These are phyloP conservation scores for Hycleus phaleratus DNA, from an alignment of 1,140 invertebrate species.

Conservation along the genomic window DNA sequence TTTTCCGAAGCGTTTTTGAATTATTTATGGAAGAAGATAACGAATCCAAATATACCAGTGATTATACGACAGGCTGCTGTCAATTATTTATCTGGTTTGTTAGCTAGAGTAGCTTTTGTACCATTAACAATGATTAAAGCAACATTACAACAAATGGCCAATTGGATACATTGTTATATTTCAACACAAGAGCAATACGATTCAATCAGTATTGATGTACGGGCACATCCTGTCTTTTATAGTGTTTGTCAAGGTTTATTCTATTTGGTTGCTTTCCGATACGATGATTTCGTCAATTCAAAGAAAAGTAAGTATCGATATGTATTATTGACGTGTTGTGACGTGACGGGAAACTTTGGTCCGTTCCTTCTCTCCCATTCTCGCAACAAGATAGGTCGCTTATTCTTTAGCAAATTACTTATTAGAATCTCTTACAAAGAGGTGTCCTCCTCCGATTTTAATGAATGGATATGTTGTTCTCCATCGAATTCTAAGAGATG, in stretches of 20 bases:
- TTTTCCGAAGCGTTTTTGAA: conserved; percentile 61
- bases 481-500: no score
- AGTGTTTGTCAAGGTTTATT: conserved; percentile 84
- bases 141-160: conserved; percentile 55
- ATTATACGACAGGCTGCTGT: conserved; percentile 63
- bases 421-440: no score
- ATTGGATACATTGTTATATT: conserved; percentile 72
- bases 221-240: conserved; percentile 79
- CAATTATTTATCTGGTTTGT: conserved; percentile 66
- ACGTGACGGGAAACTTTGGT: no score
- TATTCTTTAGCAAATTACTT: no score
- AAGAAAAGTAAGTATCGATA: conserved; percentile 53
- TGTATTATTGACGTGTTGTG: no score
- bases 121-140: conserved; percentile 55
- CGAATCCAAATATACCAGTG: conserved; percentile 53
- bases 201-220: conserved; percentile 45
- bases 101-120: conserved; percentile 62
- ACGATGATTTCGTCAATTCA: conserved; percentile 69
- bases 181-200: conserved; percentile 48
- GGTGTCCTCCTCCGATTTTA: no score
- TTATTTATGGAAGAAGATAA: conserved; percentile 68
- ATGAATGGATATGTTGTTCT: no score
- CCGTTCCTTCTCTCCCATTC: no score
- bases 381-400: no score
- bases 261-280: conserved; percentile 81